These are phyloP conservation scores for Zeugodacus cucurbitae DNA, from an alignment of 1,140 invertebrate genomes.

Conservation along the genomic window DNA sequence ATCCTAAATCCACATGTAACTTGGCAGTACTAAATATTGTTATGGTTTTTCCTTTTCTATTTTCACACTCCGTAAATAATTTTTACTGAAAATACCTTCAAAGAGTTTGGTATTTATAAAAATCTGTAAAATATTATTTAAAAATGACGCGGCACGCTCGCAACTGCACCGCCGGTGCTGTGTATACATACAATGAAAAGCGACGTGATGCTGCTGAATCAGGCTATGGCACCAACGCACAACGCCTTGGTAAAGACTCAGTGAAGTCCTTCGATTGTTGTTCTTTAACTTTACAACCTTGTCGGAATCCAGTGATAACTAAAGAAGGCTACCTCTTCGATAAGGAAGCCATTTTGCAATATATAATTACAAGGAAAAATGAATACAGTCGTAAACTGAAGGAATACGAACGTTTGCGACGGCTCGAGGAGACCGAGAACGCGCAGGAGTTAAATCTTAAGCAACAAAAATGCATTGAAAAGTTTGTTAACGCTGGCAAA, in stretches of 20 bases:
- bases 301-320: constrained; percentile 64
- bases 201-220: constrained; percentile 94
- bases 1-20: neutral
- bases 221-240: constrained; percentile 88
- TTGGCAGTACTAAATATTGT: neutral
- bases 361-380: constrained; percentile 94
- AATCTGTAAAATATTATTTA: no score
- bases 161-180: constrained; percentile 97
- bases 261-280: constrained; percentile 99
- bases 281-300: constrained; percentile 93
- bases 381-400: constrained; percentile 91
- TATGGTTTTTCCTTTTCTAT: neutral
- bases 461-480: constrained; percentile 76
- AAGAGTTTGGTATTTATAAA: neutral
- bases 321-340: constrained; percentile 96
- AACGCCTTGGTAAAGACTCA: constrained; percentile 89
- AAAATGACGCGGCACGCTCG: constrained; percentile 93
- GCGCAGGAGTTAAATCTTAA: constrained; percentile 62
- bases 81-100: neutral
- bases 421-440: constrained; percentile 74
- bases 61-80: neutral
- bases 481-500: constrained; percentile 76
- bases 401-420: constrained; percentile 91
- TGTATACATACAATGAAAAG: constrained; percentile 98
- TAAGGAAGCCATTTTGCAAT: constrained; percentile 96